Percentiles rank a stretch among this genome's conserved stretches.
These are phyloP conservation scores for Pygoscelis antarcticus DNA, from an alignment of 2,113 vertebrate genomes.

Conservation along the genomic window DNA sequence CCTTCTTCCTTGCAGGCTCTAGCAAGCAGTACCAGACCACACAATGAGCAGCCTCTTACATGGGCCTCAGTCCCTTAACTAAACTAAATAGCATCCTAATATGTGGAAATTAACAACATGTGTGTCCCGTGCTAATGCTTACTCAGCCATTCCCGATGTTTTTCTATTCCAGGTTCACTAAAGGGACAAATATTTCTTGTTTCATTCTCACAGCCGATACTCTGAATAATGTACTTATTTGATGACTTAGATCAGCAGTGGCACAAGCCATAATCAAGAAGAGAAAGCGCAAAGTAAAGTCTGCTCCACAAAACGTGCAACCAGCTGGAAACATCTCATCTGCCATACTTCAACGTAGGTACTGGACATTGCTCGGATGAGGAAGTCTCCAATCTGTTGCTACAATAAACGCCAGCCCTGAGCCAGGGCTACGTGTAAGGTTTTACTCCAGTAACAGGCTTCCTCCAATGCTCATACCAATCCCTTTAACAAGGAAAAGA, in stretches of 20 bases:
- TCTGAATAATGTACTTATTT: neutral
- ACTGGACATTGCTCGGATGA: neutral
- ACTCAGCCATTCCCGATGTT: neutral
- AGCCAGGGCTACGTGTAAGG: neutral
- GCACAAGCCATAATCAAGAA: neutral
- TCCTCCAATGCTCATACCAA: neutral
- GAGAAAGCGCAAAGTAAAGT: neutral
- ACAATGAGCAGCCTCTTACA: neutral
- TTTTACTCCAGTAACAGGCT: neutral
- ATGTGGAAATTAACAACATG: neutral
- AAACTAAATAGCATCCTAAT: neutral
- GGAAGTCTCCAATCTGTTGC: neutral
- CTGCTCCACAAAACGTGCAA: neutral
- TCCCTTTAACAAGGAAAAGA: neutral
- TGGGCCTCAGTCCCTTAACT: neutral
- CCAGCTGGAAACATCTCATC: neutral
- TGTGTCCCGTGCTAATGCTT: neutral
- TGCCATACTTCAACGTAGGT: fast-evolving
- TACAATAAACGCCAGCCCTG: neutral
- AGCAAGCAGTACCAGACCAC: neutral
- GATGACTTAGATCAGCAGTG: neutral
- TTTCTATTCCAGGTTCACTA: neutral
- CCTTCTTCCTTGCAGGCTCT: neutral
- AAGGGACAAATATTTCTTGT: neutral
- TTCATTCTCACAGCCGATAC: neutral